Evolutionary conservation across 1,140 invertebrate species (phyloP).

Genomic region (Scaptodrosophila lebanonensis): DNA sequence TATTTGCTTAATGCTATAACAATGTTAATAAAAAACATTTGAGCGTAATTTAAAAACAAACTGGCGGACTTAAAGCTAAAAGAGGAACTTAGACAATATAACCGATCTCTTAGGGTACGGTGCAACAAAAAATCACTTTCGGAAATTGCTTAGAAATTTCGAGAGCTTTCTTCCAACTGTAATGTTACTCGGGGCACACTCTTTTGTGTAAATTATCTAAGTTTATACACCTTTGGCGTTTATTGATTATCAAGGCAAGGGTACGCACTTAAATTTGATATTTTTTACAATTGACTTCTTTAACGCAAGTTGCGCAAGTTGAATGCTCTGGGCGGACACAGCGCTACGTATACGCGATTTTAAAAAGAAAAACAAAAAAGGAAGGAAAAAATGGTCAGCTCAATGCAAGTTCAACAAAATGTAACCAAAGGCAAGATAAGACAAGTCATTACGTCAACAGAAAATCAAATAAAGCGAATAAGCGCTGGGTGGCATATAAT

Average conservation of each 20-base stretch:
- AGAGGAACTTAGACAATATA: too few species aligned
- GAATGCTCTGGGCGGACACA: conserved; percentile 11
- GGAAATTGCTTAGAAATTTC: too few species aligned
- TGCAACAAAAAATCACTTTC: too few species aligned
- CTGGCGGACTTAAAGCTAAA: too few species aligned
- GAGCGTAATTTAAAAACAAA: too few species aligned
- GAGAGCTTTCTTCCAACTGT: too few species aligned
- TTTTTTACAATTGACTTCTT: conserved; percentile 52
- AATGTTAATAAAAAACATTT: too few species aligned
- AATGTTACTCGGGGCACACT: too few species aligned
- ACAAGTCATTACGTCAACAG: conserved; percentile 18
- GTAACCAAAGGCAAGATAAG: neutral
- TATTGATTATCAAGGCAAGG: conserved; percentile 2
- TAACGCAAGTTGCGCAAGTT: neutral
- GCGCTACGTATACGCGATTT: conserved; percentile 34
- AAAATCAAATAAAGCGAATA: conserved; percentile 44
- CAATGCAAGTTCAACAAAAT: conserved; percentile 14
- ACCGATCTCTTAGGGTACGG: too few species aligned
- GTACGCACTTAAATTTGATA: conserved; percentile 53
- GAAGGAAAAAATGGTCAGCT: conserved; percentile 8
- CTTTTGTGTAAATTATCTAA: neutral
- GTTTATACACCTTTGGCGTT: neutral
- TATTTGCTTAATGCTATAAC: too few species aligned
- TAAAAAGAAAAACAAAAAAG: conserved; percentile 10
- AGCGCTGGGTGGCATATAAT: conserved; percentile 26